A percentile compares a stretch with the other conserved stretches of the same genome.
phyloP scores from a whole-genome alignment of 2,797 vertebrate genomes.

The Mustela erminea region DNA sequence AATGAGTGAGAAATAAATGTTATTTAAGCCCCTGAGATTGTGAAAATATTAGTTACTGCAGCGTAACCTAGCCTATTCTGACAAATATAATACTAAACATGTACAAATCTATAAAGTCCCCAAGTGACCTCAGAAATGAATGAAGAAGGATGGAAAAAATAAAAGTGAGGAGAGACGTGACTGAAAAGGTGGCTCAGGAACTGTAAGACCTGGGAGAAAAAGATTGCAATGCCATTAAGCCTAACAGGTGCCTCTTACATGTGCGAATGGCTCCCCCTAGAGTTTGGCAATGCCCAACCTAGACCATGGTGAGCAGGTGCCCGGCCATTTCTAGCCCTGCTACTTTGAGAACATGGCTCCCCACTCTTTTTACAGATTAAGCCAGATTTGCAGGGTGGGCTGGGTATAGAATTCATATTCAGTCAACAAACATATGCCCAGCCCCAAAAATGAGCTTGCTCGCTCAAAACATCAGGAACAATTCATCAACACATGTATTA shows the following conservation, averaged over 20 bases:
- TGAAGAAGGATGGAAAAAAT: neutral
- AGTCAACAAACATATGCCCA: neutral
- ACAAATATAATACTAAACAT: neutral
- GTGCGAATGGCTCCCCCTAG: constrained; percentile 77
- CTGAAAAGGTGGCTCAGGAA: constrained; percentile 48
- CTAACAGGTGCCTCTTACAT: neutral
- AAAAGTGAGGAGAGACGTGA: neutral
- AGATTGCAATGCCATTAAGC: constrained; percentile 21
- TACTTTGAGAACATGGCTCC: neutral
- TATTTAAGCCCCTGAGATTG: neutral
- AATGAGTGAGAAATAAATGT: constrained; percentile 23
- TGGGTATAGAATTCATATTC: neutral
- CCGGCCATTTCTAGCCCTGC: neutral
- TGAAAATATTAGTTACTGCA: neutral
- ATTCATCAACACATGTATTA: constrained; percentile 21
- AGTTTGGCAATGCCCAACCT: constrained; percentile 21
- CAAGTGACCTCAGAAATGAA: neutral
- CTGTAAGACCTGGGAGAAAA: neutral
- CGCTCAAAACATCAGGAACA: neutral
- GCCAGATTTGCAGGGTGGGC: neutral
- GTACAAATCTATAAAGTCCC: neutral
- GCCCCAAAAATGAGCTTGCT: neutral
- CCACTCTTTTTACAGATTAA: neutral
- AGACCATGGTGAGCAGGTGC: neutral
- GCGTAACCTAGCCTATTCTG: neutral